These are phyloP conservation scores for Aricia artaxerxes DNA, from an alignment of 2,888 invertebrate species.

Conservation along the genomic window DNA sequence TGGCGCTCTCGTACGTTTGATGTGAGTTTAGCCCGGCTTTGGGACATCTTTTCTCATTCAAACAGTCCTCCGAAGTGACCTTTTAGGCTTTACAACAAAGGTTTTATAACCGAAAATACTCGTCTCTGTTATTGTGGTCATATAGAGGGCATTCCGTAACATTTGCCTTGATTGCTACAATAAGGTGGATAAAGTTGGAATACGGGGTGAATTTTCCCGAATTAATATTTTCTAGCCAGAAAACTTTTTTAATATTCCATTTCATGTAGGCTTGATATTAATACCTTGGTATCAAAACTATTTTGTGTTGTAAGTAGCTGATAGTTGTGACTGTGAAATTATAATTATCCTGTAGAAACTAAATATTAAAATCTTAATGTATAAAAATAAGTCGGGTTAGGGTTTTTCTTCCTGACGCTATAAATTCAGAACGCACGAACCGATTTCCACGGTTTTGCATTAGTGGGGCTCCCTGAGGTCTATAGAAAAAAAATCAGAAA, in stretches of 20 bases:
- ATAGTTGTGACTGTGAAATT: too few species aligned
- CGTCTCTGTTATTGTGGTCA: neutral
- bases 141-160: slow-evolving; percentile 12
- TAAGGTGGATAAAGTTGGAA: slow-evolving; percentile 17
- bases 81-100: slow-evolving; percentile 20
- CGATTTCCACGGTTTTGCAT: too few species aligned
- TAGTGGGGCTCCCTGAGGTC: too few species aligned
- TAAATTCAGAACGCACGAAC: too few species aligned
- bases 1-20: neutral
- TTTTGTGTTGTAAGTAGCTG: too few species aligned
- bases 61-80: neutral
- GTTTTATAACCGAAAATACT: slow-evolving; percentile 17
- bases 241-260: neutral
- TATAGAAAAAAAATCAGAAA: too few species aligned
- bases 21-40: neutral
- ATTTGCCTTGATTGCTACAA: slow-evolving; percentile 15
- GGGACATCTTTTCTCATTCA: slow-evolving; percentile 20
- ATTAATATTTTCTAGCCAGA: neutral
- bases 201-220: neutral
- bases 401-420: too few species aligned
- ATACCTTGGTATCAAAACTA: neutral
- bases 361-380: too few species aligned
- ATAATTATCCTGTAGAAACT: too few species aligned
- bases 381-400: too few species aligned
- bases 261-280: neutral